Conservation (phyloP, 2,113 vertebrate genomes). For the Pseudorasbora parva region DNA sequence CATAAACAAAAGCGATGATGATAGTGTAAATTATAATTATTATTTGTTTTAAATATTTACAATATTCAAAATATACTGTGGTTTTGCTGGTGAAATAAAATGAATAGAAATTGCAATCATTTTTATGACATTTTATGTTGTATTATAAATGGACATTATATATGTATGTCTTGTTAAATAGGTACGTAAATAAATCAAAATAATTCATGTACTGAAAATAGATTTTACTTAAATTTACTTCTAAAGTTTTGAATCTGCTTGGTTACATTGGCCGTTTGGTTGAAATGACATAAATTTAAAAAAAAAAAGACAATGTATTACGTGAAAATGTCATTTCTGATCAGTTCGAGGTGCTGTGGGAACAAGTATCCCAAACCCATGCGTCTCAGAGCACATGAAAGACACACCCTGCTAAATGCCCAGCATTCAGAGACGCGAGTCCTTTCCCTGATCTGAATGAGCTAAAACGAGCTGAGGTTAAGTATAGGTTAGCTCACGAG, state of each 20-base stretch:
- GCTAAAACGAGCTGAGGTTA: conserved; percentile 74
- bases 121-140: not conserved
- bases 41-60: too few species aligned
- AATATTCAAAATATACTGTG: not conserved
- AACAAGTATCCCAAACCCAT: conserved; percentile 1
- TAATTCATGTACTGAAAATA: not conserved
- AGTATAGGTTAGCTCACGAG: conserved; percentile 71
- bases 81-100: not conserved
- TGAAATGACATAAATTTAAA: not conserved
- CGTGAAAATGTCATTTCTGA: not conserved
- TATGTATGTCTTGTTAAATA: not conserved
- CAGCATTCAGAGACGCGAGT: conserved; percentile 45
- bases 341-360: conserved; percentile 7
- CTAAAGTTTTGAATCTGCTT: not conserved
- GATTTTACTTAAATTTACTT: not conserved
- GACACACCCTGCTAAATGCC: conserved; percentile 53
- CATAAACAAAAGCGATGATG: too few species aligned
- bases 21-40: too few species aligned
- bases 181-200: not conserved
- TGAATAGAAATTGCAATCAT: not conserved
- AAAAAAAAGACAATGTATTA: not conserved
- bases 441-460: conserved; percentile 60
- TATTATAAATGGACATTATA: not conserved
- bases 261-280: not conserved
- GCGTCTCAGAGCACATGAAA: conserved; percentile 2